Base-by-base conservation (phyloP, 1,140 invertebrate genomes). In the Meloidogyne chitwoodi region DNA sequence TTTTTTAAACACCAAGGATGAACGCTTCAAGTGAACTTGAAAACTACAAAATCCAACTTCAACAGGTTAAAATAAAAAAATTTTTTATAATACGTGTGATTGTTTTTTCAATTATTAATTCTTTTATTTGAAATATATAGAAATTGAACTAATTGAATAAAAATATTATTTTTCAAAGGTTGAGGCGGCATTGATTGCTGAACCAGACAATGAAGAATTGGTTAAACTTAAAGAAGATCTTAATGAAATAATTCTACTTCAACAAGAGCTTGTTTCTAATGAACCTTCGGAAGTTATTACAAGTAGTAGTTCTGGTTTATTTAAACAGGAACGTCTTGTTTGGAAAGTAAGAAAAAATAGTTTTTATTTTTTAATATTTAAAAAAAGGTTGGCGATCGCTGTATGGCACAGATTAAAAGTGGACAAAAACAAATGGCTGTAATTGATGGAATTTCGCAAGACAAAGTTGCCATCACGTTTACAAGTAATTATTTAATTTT, bases 401-500 rank as follows among this genome's bases (percentile, higher is more conserved):
- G 81, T 67, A 41, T 81, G 61, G 80, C 80, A 19, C 79, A 81
- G 16, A 69, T 62, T 19, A 81, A 83, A 69, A 83, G 82, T 63
- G 81, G 81, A 24, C 81, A 81, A 67, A 76, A 70, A 24, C 79
- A 81, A 34, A 44, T 77, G 27, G 81, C 81, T 24, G 79, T 81
- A 31, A 81, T 81, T 80, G 80, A 81, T 74, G 80, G 80, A 61
- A 81, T 81, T 31, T 81, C 80, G 11, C 80, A 81, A 38, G 81
- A 81, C 22, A 83, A 83, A 78, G 80, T 81, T 22, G 80, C 80
- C 6, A 78, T 81, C 24, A 83, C 80, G 6, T 81, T 81, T 68
- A 56, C 79, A 29, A 70, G 80, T 81, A 68, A 64, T 27, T 71
- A 71, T 16, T 67, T 11, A 64, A 16, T 29, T 61, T 63, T 34